Evolutionary conservation across 2,113 vertebrate species (phyloP).

Genomic region (Bothrops jararaca): DNA sequence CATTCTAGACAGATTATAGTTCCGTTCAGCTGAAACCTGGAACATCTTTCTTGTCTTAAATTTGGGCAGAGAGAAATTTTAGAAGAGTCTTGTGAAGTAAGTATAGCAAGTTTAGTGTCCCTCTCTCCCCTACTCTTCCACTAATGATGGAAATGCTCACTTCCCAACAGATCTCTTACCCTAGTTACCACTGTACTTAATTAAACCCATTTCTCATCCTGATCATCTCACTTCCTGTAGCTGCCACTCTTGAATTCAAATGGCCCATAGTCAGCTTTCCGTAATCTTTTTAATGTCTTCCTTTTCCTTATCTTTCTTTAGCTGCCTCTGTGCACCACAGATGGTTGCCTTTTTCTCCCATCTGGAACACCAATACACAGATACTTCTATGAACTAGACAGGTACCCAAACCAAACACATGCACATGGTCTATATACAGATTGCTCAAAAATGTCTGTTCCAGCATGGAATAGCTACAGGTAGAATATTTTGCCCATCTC

Average conservation of each 20-base stretch:
- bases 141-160: neutral
- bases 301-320: neutral
- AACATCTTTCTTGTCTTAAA: neutral
- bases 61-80: neutral
- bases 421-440: neutral
- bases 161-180: neutral
- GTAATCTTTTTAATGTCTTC: neutral
- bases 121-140: neutral
- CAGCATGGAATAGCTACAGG: neutral
- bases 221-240: neutral
- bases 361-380: neutral
- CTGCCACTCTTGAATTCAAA: neutral
- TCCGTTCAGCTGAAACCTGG: neutral
- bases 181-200: neutral
- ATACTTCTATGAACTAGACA: neutral
- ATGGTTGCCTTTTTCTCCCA: neutral
- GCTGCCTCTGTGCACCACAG: neutral
- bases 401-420: neutral
- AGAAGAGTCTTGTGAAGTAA: neutral
- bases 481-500: neutral
- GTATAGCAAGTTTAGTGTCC: neutral
- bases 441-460: neutral
- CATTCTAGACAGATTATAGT: neutral
- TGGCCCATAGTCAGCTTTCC: neutral
- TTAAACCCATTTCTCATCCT: neutral